A percentile compares a stretch with the other conserved stretches of the same genome.
Conservation (phyloP, 53 echinoderm and acorn worm species). For the Luidia sarsii region DNA sequence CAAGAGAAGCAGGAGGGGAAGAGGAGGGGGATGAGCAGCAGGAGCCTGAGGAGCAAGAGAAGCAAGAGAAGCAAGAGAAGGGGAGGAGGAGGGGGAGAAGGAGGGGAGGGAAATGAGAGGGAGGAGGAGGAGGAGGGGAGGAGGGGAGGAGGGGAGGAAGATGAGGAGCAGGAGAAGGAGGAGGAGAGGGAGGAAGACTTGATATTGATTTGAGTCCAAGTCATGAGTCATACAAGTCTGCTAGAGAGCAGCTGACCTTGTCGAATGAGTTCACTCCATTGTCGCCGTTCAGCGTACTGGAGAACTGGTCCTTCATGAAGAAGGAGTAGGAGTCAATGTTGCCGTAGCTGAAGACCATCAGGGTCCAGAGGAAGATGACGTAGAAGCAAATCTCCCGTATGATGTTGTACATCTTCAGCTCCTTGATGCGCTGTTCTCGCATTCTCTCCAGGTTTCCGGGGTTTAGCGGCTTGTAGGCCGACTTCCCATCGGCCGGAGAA, state of each 20-base stretch:
- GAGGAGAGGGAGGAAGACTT: no score
- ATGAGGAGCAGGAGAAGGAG: no score
- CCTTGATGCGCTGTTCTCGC: constrained; percentile 76
- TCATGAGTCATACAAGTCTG: no score
- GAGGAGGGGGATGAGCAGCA: no score
- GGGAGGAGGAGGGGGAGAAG: no score
- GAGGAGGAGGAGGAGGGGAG: no score
- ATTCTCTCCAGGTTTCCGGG: constrained; percentile 66
- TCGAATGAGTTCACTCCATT: constrained; percentile 58
- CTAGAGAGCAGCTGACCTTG: constrained; percentile 45
- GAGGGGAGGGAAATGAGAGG: no score
- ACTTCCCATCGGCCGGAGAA: constrained; percentile 30
- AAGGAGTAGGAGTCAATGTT: constrained; percentile 72
- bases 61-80: no score
- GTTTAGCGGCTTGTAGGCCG: constrained; percentile 77
- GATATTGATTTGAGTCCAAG: no score
- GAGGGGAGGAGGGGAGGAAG: no score
- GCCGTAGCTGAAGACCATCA: constrained; percentile 84
- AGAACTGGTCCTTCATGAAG: constrained; percentile 66
- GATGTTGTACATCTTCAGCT: constrained; percentile 85
- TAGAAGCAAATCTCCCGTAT: constrained; percentile 90
- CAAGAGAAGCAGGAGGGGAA: no score
- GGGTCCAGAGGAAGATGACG: constrained; percentile 77
- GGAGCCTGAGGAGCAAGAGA: no score
- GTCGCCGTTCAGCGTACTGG: constrained; percentile 52